phyloP scores from a whole-genome alignment of 2,797 vertebrate species.

The Halcyon badia region DNA sequence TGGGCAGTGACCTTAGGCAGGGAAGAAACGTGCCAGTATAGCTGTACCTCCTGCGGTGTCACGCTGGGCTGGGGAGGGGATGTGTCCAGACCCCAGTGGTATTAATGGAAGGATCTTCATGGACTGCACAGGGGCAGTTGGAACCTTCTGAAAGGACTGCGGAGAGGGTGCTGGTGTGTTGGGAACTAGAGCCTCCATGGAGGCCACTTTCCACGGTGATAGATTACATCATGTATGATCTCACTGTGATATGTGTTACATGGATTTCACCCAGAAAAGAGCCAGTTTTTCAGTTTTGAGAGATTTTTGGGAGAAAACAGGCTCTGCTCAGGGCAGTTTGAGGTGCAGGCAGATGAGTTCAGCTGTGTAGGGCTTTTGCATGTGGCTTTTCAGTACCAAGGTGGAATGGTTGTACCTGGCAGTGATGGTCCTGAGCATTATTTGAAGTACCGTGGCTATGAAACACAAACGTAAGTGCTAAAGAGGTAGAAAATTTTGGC shows the following conservation, averaged over 20 bases:
- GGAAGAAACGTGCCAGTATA: accelerated
- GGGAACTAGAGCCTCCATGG: accelerated
- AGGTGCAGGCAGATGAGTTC: neutral
- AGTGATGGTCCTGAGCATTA: neutral
- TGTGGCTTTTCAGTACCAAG: neutral
- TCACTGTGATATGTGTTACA: accelerated
- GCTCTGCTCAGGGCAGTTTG: neutral
- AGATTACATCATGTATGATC: accelerated
- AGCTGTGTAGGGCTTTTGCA: neutral
- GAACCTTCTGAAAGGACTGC: neutral
- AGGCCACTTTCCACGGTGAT: neutral
- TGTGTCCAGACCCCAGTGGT: neutral
- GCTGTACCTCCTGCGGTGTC: neutral
- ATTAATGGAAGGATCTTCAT: neutral
- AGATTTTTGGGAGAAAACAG: neutral
- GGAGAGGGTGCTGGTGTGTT: neutral
- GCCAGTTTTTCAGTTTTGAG: neutral
- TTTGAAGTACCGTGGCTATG: neutral
- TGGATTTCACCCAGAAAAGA: neutral
- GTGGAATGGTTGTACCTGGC: neutral
- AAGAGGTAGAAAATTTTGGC: slow-evolving; percentile 51
- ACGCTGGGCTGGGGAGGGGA: neutral
- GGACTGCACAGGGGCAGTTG: accelerated
- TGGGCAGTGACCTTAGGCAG: neutral
- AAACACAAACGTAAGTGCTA: neutral